Base-by-base conservation (phyloP, 2,113 vertebrate species). In the Piaya cayana region DNA sequence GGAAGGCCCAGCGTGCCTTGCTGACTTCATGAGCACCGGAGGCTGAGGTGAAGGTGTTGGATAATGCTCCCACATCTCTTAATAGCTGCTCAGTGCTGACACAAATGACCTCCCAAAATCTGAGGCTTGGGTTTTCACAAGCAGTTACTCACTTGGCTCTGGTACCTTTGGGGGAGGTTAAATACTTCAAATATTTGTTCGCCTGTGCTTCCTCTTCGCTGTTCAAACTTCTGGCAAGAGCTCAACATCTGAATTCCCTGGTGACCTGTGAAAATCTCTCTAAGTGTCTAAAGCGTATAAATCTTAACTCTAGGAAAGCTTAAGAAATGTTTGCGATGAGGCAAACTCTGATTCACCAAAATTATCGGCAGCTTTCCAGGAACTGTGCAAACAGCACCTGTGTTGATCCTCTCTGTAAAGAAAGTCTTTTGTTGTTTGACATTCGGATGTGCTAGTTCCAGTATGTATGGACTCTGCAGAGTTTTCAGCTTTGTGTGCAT, bases 141-240 rank as follows among this genome's bases (percentile, higher is more conserved):
- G 77, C 12, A 15, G 36, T 82, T 86, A 43, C 39, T 86, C 63
- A 19, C 75, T 90, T 26, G 25, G 30, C 65, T 86, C 50, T 72
- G 58, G 56, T 90, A 36, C 67, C 25, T 85, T 37, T 0, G 6
- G 20, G 60, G 32, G 27, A 80, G 12, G 32, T 50, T 88, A 72
- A 93, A 83, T 72, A 76, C 11, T 17, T 94, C 85, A 79, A 90
- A 88, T 90, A 69, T 65, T 90, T 94, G 58, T 58, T 92, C 52
- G 62, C 27, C 53, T 68, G 11, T 39, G 53, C 79, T 88, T 71
- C 30, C 23, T 86, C 71, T 62, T 94, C 50, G 8, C 0, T 50
- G 47, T n/a, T 93, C 82, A 77, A 34, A 92, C 43, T 92, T 80
- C 67, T 60, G 50, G 47, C 52, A 56, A 47, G 56, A 86, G 67